Evolutionary conservation across 1,140 invertebrate species (phyloP).

Genomic region (Drosophila asahinai): DNA sequence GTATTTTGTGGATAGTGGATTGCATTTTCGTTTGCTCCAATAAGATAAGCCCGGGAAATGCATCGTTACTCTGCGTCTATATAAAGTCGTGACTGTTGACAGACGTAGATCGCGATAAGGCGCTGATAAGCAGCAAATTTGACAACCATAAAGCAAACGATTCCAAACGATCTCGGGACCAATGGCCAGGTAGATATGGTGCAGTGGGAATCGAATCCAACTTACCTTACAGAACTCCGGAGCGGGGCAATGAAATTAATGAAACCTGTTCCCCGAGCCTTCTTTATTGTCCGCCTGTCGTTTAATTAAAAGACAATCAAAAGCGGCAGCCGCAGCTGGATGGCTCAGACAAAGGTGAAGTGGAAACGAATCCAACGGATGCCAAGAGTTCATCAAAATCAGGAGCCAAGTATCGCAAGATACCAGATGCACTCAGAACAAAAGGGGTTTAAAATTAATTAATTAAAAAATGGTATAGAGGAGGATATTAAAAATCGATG

Average conservation of each 20-base stretch:
- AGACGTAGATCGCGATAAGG: constrained; percentile 59
- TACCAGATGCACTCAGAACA: constrained; percentile 1
- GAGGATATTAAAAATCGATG: too few species aligned
- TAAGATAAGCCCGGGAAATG: constrained; percentile 63
- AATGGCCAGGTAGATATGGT: constrained; percentile 53
- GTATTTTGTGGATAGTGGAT: constrained; percentile 23
- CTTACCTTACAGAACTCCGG: neutral
- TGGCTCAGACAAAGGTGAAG: constrained; percentile 43
- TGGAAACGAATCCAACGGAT: constrained; percentile 31
- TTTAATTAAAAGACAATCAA: constrained; percentile 81
- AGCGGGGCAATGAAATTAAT: constrained; percentile 43
- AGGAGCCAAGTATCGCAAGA: constrained; percentile 28
- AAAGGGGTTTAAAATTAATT: neutral
- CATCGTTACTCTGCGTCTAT: constrained; percentile 1
- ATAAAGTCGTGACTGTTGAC: constrained; percentile 61
- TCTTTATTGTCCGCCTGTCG: constrained; percentile 73
- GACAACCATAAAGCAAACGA: constrained; percentile 72
- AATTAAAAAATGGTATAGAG: too few species aligned
- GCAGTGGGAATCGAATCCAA: constrained; percentile 43
- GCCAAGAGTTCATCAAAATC: constrained; percentile 52
- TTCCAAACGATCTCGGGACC: constrained; percentile 1
- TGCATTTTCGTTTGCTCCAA: constrained; percentile 56
- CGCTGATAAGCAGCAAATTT: constrained; percentile 75
- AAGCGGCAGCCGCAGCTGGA: constrained; percentile 47
- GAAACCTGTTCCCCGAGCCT: constrained; percentile 62